Evolutionary conservation across 2,113 vertebrate genomes (phyloP).

Genomic region (Caranx ignobilis): DNA sequence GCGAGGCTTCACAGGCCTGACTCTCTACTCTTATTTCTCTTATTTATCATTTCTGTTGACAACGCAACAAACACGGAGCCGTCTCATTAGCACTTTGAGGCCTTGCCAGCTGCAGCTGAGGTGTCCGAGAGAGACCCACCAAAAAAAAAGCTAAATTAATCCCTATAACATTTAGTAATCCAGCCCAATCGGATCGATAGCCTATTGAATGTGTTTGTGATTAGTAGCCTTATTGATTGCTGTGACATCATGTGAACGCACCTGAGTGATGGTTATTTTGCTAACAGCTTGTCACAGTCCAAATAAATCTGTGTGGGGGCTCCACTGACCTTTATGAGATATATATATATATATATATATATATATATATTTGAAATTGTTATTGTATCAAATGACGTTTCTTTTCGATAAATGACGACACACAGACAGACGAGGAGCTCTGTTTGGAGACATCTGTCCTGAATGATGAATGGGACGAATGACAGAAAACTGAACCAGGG

Average conservation of each 20-base stretch:
- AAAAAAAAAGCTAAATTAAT: conserved; percentile 42
- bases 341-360: not conserved
- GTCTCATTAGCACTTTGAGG: conserved; percentile 6
- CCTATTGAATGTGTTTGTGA: conserved; percentile 74
- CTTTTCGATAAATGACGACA: conserved; percentile 10
- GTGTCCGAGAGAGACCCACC: conserved; percentile 5
- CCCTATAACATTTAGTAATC: conserved; percentile 69
- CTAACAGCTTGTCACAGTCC: conserved; percentile 53
- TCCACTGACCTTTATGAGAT: conserved; percentile 31
- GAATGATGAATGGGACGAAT: not conserved
- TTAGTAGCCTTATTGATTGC: conserved; percentile 77
- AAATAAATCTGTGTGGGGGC: conserved; percentile 43
- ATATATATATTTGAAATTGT: not conserved
- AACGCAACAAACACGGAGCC: not conserved
- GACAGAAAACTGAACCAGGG: conserved; percentile 1
- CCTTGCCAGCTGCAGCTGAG: conserved; percentile 31
- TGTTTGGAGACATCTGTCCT: conserved; percentile 14
- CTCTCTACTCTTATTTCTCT: not conserved
- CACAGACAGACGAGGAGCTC: not conserved
- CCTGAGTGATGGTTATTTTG: conserved; percentile 68
- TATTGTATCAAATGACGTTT: not conserved
- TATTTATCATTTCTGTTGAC: not conserved
- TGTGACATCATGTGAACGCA: conserved; percentile 72
- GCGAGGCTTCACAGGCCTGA: not conserved
- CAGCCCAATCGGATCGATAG: conserved; percentile 70